These are phyloP conservation scores for Dryas iulia DNA, from an alignment of 1,140 invertebrate genomes.

Conservation along the genomic window DNA sequence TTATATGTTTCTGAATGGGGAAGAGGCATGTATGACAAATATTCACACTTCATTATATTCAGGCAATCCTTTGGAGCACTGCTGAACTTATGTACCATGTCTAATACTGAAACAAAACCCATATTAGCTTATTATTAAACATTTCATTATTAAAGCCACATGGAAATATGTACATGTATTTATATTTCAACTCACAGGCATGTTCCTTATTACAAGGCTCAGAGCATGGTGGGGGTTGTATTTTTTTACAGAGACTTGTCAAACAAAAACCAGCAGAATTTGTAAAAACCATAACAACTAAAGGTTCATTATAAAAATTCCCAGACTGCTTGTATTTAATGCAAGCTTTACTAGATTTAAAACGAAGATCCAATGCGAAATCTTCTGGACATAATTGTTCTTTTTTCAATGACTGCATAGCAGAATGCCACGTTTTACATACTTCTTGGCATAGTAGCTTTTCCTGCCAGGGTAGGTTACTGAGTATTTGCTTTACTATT, in stretches of 20 bases:
- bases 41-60: constrained; percentile 49
- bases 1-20: constrained; percentile 47
- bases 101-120: constrained; percentile 56
- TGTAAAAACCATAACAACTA: constrained; percentile 62
- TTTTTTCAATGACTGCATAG: constrained; percentile 50
- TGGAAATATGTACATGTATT: not conserved
- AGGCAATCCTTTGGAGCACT: constrained; percentile 60
- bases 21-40: constrained; percentile 57
- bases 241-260: constrained; percentile 45
- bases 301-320: constrained; percentile 52
- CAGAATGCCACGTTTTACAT: constrained; percentile 64
- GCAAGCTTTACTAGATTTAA: constrained; percentile 28
- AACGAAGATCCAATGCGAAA: constrained; percentile 50
- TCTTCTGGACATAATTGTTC: constrained; percentile 58
- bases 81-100: constrained; percentile 52
- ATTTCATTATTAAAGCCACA: not conserved
- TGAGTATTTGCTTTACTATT: constrained; percentile 70
- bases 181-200: constrained; percentile 54
- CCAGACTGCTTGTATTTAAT: constrained; percentile 47
- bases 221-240: constrained; percentile 48
- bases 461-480: constrained; percentile 69
- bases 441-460: constrained; percentile 62
- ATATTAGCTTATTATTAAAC: not conserved
- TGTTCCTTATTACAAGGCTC: constrained; percentile 57
- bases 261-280: constrained; percentile 45